Conservation (phyloP, 2,113 vertebrate species). For the Lota lota region DNA sequence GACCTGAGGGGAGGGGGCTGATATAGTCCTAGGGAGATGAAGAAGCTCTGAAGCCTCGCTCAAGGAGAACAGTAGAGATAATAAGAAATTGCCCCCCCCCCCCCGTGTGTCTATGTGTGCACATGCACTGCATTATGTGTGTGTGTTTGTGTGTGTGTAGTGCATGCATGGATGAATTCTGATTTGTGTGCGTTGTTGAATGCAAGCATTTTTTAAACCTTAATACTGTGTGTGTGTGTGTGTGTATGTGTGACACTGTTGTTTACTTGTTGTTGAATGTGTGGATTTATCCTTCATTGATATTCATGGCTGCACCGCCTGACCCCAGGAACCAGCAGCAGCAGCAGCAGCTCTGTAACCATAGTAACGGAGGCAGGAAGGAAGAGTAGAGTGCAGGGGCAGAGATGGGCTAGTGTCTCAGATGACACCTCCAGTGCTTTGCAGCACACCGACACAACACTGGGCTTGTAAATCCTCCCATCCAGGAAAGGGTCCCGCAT, state of each 20-base stretch:
- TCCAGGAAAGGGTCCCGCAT: constrained; percentile 4
- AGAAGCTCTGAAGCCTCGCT: not conserved
- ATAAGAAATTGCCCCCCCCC: not conserved
- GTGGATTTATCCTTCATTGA: constrained; percentile 47
- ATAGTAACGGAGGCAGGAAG: constrained; percentile 61
- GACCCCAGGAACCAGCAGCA: constrained; percentile 51
- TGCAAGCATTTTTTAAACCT: not conserved
- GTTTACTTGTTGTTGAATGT: constrained; percentile 44
- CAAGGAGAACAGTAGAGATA: not conserved
- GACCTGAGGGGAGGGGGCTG: not conserved
- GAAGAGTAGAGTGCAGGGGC: constrained; percentile 52
- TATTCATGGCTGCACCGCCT: constrained; percentile 55
- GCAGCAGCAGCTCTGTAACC: constrained; percentile 57
- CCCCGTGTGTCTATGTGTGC: constrained; percentile 1
- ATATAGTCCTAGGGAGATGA: not conserved
- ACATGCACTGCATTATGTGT: not conserved
- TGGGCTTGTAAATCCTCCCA: not conserved
- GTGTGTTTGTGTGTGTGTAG: not conserved
- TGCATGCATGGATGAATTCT: not conserved
- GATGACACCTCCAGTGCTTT: constrained; percentile 22
- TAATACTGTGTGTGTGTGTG: not conserved
- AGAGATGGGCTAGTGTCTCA: constrained; percentile 38
- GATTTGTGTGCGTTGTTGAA: not conserved
- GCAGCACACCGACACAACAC: constrained; percentile 20
- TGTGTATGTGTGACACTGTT: constrained; percentile 13